Percentiles rank a stretch among this genome's conserved stretches.
Evolutionary conservation across 2,797 vertebrate species (phyloP).

Genomic region (Pteronotus mesoamericanus): DNA sequence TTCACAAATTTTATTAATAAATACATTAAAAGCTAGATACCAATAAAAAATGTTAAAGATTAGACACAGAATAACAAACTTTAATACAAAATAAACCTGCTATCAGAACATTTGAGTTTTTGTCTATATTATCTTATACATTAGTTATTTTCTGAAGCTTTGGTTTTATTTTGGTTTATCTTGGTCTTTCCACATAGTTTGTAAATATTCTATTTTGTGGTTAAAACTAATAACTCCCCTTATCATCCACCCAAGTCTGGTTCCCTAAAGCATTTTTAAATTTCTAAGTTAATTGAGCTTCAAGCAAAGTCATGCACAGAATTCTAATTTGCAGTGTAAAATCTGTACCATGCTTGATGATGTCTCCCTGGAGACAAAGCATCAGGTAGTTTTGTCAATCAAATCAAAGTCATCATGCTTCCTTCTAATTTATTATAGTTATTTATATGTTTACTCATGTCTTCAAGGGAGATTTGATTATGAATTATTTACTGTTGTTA

Average conservation of each 20-base stretch:
- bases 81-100: slow-evolving; percentile 1
- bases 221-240: slow-evolving; percentile 53
- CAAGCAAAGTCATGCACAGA: slow-evolving; percentile 44
- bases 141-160: slow-evolving; percentile 15
- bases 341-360: slow-evolving; percentile 18
- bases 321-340: slow-evolving; percentile 61
- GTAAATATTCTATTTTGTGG: slow-evolving; percentile 41
- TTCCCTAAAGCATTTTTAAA: slow-evolving; percentile 61
- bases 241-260: slow-evolving; percentile 22
- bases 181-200: background rate
- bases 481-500: slow-evolving; percentile 79
- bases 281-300: slow-evolving; percentile 62
- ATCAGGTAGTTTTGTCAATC: slow-evolving; percentile 61
- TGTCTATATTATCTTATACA: background rate
- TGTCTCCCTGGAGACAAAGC: slow-evolving; percentile 63
- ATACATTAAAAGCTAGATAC: background rate
- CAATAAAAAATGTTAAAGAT: background rate
- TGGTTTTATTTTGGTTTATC: slow-evolving; percentile 50
- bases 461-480: slow-evolving; percentile 75
- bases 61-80: background rate
- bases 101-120: background rate
- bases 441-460: slow-evolving; percentile 69
- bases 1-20: background rate
- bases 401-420: slow-evolving; percentile 62
- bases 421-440: slow-evolving; percentile 68